Evolutionary conservation across 2,888 invertebrate species (phyloP), one percentile per base, ranked within the genome.

Genomic region (Eupelmus urozonus): DNA sequence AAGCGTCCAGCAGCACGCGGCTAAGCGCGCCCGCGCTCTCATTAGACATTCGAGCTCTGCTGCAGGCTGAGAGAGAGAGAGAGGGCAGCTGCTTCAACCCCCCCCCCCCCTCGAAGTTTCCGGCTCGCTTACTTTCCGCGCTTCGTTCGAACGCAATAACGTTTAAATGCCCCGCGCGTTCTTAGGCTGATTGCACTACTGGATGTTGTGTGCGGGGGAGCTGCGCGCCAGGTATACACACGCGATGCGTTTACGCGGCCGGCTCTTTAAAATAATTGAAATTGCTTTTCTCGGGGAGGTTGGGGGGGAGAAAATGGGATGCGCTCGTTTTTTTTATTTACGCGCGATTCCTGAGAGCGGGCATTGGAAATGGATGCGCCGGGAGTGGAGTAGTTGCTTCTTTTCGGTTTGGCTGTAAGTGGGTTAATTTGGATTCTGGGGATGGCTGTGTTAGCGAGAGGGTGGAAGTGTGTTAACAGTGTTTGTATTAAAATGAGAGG

Each of bases 21-120:
- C n/a, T n/a, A n/a, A n/a, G n/a, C n/a, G n/a, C n/a, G n/a, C 23
- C 18, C 42, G n/a, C 51, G 27, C 51, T 78, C 63, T 78, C 65
- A 74, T 78, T 70, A 78, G 63, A 55, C 69, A 29, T 65, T 62
- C 55, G 59, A 27, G 40, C n/a, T n/a, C n/a, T n/a, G n/a, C n/a
- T n/a, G n/a, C n/a, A n/a, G n/a, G n/a, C n/a, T n/a, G n/a, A n/a
- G n/a, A n/a, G n/a, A n/a, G n/a, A 4, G 51, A 7, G 40, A 13
- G 7, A 1, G 29, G 23, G 34, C 55, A 45, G 42, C 25, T 40
- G 66, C 16, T 74, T 66, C 51, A 74, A 66, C 59, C 74, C 66
- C 42, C 5, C 18, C n/a, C n/a, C n/a, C 53, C 2, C 51, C 42
- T 25, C 63, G 45, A 23, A 63, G 9, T 45, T 63, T 62, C 34